Percentiles rank a stretch among this genome's conserved stretches.
Conservation (phyloP, 2,113 vertebrate species). For the Neotoma lepida region DNA sequence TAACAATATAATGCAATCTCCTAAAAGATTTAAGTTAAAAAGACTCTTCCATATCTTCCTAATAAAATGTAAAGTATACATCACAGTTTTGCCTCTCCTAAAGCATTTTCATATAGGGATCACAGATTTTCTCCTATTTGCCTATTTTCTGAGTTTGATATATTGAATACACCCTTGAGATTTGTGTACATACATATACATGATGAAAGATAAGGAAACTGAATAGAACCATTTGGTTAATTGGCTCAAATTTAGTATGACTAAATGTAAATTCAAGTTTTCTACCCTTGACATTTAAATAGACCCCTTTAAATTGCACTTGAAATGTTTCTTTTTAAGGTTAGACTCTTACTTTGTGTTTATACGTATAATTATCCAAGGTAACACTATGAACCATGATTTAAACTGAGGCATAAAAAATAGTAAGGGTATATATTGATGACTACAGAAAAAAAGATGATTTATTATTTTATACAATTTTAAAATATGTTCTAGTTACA, state of each 20-base stretch:
- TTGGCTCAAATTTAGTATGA: constrained; percentile 28
- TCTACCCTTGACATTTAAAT: neutral
- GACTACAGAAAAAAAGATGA: neutral
- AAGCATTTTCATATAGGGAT: neutral
- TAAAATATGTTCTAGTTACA: neutral
- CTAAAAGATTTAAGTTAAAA: neutral
- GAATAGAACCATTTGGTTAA: neutral
- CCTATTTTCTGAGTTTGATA: neutral
- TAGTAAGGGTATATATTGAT: neutral
- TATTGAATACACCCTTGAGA: neutral
- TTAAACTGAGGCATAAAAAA: constrained; percentile 29
- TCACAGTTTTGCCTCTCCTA: neutral
- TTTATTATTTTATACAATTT: constrained; percentile 1
- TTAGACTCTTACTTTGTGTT: neutral
- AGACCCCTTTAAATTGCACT: neutral
- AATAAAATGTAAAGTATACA: neutral
- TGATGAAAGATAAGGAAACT: neutral
- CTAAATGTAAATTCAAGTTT: constrained; percentile 1
- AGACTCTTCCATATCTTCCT: neutral
- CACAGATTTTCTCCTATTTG: neutral
- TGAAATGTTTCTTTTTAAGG: constrained; percentile 2
- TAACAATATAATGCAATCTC: neutral
- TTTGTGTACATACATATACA: neutral
- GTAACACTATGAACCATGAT: neutral
- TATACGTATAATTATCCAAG: neutral